Percentiles rank a stretch among this genome's conserved stretches.
These are phyloP conservation scores for Penaeus chinensis DNA, from an alignment of 1,140 invertebrate species.

Conservation along the genomic window DNA sequence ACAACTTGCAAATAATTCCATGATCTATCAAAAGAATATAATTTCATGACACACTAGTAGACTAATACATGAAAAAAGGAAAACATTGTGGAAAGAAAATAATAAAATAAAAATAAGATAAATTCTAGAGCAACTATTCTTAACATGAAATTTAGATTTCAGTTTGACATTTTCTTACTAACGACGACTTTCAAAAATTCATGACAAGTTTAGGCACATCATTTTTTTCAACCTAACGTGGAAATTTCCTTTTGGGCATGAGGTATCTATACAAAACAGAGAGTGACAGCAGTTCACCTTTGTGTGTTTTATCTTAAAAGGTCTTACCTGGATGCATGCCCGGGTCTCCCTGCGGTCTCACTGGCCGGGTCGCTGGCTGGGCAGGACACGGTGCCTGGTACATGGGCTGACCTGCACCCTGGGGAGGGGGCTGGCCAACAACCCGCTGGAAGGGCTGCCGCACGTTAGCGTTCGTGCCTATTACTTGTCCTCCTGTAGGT, in stretches of 20 bases:
- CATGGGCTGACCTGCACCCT: slow-evolving; percentile 31
- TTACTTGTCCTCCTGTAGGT: neutral
- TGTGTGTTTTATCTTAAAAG: neutral
- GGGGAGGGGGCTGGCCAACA: slow-evolving; percentile 35
- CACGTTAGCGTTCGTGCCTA: slow-evolving; percentile 9
- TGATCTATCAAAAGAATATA: no score
- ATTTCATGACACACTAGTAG: no score
- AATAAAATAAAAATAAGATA: no score
- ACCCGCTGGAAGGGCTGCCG: slow-evolving; percentile 50
- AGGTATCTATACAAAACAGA: neutral
- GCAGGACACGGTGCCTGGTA: slow-evolving; percentile 63
- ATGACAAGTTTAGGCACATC: no score
- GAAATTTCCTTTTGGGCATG: neutral
- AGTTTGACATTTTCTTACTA: no score
- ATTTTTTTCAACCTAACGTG: no score
- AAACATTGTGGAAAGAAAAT: no score
- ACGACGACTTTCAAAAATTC: no score
- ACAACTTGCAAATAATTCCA: no score
- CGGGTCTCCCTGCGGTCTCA: slow-evolving; percentile 60
- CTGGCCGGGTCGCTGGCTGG: slow-evolving; percentile 45
- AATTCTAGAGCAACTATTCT: no score
- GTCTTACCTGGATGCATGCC: slow-evolving; percentile 63
- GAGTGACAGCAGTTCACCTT: neutral
- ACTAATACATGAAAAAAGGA: no score
- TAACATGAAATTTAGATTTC: no score